These are phyloP conservation scores for Cichladusa arquata DNA, from an alignment of 2,113 vertebrate species.

Conservation along the genomic window DNA sequence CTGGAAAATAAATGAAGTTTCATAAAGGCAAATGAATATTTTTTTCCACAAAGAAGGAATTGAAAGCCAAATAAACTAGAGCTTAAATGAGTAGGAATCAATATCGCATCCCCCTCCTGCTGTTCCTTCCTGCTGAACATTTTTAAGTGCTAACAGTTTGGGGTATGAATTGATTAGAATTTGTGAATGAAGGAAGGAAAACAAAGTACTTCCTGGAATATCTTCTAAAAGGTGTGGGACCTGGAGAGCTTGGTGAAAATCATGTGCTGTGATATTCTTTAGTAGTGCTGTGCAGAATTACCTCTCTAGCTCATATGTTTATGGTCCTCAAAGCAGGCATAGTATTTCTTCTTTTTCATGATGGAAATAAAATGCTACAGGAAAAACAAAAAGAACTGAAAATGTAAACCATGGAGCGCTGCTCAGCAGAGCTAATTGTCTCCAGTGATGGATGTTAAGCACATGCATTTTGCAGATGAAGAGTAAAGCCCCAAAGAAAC, in stretches of 20 bases:
- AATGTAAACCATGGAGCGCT: not conserved
- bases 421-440: conserved; percentile 28
- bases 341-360: not conserved
- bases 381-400: conserved; percentile 17
- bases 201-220: not conserved
- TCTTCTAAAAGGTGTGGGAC: not conserved
- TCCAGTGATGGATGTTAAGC: conserved; percentile 19
- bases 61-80: conserved; percentile 16
- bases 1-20: conserved; percentile 6
- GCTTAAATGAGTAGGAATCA: conserved; percentile 27
- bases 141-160: not conserved
- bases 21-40: not conserved
- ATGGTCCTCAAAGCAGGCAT: not conserved
- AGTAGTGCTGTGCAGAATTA: not conserved
- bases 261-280: not conserved
- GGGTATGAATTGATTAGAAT: not conserved
- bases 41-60: not conserved
- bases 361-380: conserved; percentile 15
- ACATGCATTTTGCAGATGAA: conserved; percentile 31
- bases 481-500: not conserved
- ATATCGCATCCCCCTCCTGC: conserved; percentile 12
- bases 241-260: not conserved
- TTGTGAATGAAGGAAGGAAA: not conserved
- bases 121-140: conserved; percentile 3
- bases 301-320: not conserved